Base-by-base conservation (phyloP, 1,140 invertebrate genomes). In the Drosophila takahashii region DNA sequence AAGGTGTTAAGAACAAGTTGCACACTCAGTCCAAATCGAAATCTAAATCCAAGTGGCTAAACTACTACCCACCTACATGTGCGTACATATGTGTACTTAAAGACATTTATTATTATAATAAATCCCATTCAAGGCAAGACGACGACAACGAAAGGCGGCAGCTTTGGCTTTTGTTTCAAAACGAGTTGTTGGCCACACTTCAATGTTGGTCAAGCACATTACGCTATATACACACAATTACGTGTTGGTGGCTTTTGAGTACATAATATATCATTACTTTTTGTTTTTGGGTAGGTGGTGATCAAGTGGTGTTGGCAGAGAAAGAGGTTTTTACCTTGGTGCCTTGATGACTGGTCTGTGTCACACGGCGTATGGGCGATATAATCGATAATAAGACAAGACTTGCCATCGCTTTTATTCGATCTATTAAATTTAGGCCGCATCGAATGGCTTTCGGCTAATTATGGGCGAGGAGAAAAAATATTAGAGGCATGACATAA, bases 1-100 rank as follows among this genome's bases (percentile, higher is more conserved):
- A 84, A 87, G 84, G 84, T 87, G 84, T 87, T 89, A 73, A 87
- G 84, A 87, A 87, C 84, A 89, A 87, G 84, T 89, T 86, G 83
- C 75, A 76, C 64, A 81, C 74, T 66, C 44, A 53, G 53, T 45
- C 66, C 36, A 77, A 69, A 60, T 52, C 61, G 36, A 66, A 66
- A 27, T 54, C 58, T 36, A 77, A 76, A 76, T 64, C 58, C 58
- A 48, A 66, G 45, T 54, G 66, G 59, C 52, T 50, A 76, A 76
- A 16, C 29, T 32, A 27, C 60, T 64, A 42, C 47, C 52, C 60
- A 74, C 37, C 54, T 26, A 79, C 77, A 41, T 80, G 71, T 59
- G 73, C 32, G 60, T 57, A 39, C 32, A 52, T 57, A 39, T 47
- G 34, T 39, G 45, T 66, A 54, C 50, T 41, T 65, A 73, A 45